These are phyloP conservation scores for Peromyscus leucopus DNA, from an alignment of 2,113 vertebrate genomes.

Conservation along the genomic window DNA sequence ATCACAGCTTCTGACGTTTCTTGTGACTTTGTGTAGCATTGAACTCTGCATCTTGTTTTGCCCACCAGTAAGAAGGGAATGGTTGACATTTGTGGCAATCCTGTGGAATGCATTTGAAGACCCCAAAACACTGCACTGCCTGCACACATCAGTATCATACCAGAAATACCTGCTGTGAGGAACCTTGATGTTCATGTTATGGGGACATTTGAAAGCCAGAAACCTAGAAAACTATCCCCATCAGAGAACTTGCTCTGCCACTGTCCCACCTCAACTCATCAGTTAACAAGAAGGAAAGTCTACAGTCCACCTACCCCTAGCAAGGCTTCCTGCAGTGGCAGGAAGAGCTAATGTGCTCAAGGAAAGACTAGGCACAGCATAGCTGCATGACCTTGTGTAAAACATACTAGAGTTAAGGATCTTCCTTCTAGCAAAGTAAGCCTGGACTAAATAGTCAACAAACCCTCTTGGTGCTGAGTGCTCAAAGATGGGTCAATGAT, in stretches of 20 bases:
- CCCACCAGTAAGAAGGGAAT: neutral
- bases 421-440: neutral
- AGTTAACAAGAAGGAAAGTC: neutral
- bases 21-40: neutral
- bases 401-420: neutral
- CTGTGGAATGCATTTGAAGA: neutral
- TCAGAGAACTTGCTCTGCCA: neutral
- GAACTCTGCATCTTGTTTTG: neutral
- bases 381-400: neutral
- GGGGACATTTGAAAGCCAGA: neutral
- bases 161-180: constrained; percentile 3
- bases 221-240: neutral
- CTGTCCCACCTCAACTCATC: neutral
- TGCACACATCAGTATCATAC: neutral
- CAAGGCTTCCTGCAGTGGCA: neutral
- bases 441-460: neutral
- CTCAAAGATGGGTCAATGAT: neutral
- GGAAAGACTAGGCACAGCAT: neutral
- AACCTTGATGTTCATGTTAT: neutral
- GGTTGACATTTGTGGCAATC: neutral
- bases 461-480: neutral
- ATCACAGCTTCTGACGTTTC: neutral
- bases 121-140: neutral
- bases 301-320: neutral
- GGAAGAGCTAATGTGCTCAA: neutral